These are phyloP conservation scores for Argynnis bischoffii DNA, from an alignment of 2,888 invertebrate species.

Conservation along the genomic window DNA sequence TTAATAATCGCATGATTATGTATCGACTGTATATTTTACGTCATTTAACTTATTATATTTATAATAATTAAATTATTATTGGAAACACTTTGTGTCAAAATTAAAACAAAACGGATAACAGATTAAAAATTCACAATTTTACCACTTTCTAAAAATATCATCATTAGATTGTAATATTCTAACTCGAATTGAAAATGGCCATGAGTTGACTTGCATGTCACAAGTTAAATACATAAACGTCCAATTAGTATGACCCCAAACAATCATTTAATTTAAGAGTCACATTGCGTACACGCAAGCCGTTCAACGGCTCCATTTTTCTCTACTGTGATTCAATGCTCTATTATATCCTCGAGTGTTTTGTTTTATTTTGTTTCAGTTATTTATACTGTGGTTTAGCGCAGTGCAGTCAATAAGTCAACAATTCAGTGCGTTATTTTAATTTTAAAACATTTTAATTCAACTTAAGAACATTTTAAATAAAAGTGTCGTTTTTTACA, in stretches of 20 bases:
- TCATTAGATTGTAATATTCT: background rate
- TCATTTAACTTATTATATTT: no score
- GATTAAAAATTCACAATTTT: no score
- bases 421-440: no score
- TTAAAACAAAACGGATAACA: no score
- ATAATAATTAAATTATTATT: no score
- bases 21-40: no score
- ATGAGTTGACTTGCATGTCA: conserved; percentile 31
- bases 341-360: conserved; percentile 21
- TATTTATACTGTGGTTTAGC: background rate
- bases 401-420: background rate
- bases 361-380: conserved; percentile 13
- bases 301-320: conserved; percentile 30
- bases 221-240: conserved; percentile 42
- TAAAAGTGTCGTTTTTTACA: no score
- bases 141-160: background rate
- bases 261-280: conserved; percentile 50
- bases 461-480: no score
- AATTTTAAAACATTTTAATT: no score
- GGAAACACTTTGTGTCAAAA: no score
- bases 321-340: conserved; percentile 37
- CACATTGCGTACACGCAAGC: conserved; percentile 39
- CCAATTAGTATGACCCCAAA: conserved; percentile 52
- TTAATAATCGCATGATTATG: no score
- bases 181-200: conserved; percentile 15